Percentiles rank a stretch among this genome's conserved stretches.
Evolutionary conservation across 2,888 invertebrate species (phyloP).

Genomic region (Euplagia quadripunctaria): DNA sequence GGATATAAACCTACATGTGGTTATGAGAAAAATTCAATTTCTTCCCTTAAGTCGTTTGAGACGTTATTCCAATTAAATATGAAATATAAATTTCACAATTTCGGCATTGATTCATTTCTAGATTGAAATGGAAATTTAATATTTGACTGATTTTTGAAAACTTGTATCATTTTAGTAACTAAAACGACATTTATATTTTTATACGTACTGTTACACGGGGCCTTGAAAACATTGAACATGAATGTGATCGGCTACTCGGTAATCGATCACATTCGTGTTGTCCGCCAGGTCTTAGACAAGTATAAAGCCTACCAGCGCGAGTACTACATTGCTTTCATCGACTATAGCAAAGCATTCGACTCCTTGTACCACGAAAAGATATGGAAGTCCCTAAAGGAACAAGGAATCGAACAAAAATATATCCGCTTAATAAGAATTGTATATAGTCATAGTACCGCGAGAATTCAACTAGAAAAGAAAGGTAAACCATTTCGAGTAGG

Average conservation of each 20-base stretch:
- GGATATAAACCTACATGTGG: too few species aligned
- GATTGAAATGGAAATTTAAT: too few species aligned
- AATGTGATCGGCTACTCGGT: conserved; percentile 5
- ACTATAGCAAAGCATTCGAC: background rate
- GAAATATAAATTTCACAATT: too few species aligned
- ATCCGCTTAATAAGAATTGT: background rate
- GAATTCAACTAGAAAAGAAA: conserved; percentile 6
- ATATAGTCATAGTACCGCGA: background rate
- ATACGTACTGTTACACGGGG: too few species aligned
- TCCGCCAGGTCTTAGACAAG: conserved; percentile 12
- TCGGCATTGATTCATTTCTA: too few species aligned
- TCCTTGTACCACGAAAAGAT: conserved; percentile 8
- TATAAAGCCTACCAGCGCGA: conserved; percentile 4
- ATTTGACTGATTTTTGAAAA: too few species aligned
- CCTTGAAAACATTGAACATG: too few species aligned
- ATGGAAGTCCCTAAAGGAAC: conserved; percentile 9
- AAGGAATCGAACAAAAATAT: conserved; percentile 12
- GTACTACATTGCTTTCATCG: background rate
- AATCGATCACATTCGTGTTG: background rate
- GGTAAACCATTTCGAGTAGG: background rate
- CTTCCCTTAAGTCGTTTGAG: too few species aligned
- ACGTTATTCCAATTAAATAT: too few species aligned
- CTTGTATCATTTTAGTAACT: too few species aligned
- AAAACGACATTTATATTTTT: too few species aligned
- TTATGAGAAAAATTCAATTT: too few species aligned